Conservation (phyloP, 64 coral and sea anemone species). For the Pocillopora verrucosa region DNA sequence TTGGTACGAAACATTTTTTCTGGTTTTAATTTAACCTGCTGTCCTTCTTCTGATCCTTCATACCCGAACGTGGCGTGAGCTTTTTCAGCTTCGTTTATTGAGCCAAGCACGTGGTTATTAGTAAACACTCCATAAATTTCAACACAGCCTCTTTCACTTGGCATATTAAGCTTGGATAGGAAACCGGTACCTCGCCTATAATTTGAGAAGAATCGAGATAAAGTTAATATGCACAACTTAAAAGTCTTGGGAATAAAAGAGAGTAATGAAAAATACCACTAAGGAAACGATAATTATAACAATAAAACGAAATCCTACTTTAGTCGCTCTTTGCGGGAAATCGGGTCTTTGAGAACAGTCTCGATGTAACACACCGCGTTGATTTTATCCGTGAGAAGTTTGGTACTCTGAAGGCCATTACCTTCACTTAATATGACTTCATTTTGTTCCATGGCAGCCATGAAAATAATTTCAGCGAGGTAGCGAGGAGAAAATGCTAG, state of each 20-base stretch:
- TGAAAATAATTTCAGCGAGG: not conserved
- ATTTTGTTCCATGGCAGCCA: conserved; percentile 11
- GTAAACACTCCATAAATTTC: conserved; percentile 67
- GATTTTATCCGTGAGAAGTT: conserved; percentile 36
- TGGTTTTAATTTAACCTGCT: conserved; percentile 46
- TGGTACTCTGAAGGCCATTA: conserved; percentile 51
- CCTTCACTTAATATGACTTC: conserved; percentile 73
- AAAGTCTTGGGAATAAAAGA: not conserved
- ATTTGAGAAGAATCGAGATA: not conserved
- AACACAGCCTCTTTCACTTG: not conserved
- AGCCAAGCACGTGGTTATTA: conserved; percentile 81
- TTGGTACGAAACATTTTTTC: conserved; percentile 73
- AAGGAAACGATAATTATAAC: not conserved
- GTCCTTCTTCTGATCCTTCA: conserved; percentile 33
- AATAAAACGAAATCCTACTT: conserved; percentile 46
- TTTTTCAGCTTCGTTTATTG: conserved; percentile 27
- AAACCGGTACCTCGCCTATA: conserved; percentile 82
- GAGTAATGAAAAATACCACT: not conserved
- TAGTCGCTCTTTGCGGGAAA: conserved; percentile 23
- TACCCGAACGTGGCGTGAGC: conserved; percentile 71
- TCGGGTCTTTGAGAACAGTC: conserved; percentile 25
- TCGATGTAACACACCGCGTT: conserved; percentile 68
- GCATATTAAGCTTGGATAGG: conserved; percentile 37
- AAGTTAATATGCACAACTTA: not conserved
- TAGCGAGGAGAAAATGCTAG: not conserved